Base-by-base conservation (phyloP, 2,113 vertebrate species). In the Malurus alboscapulatus region DNA sequence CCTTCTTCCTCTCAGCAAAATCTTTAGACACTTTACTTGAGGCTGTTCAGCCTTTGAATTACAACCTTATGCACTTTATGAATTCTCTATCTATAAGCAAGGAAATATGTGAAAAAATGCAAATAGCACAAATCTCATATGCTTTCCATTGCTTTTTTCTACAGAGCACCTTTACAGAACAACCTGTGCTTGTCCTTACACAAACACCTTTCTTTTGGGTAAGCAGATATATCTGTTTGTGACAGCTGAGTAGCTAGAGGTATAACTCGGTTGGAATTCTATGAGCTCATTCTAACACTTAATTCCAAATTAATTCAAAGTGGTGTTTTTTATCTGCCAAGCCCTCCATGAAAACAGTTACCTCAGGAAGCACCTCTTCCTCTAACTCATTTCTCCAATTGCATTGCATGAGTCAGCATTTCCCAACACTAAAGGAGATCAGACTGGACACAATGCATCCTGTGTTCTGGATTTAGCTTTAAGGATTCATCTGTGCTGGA, bases 31-130 rank as follows among this genome's bases (percentile, higher is more conserved):
- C 36, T 77, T 74, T 29, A 91, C 55, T 59, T 77, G 30, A 71
- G 59, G 34, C 48, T 86, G 29, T 32, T 83, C 51, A 73, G 51
- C 50, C 24, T 87, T 84, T 34, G 47, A 50, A 82, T 44, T 59
- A 48, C 32, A 74, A 62, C 14, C 13, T 67, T 73, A 85, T 32
- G 42, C 40, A 69, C 18, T 54, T 65, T 7, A 66, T 4, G 22
- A 12, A 38, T 55, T 65, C 38, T 48, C 25, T 65, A 80, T 74
- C 73, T 67, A 75, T 75, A 91, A 88, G 63, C 91, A 92, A 81
- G 87, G 81, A 97, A 97, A 87, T 50, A 90, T 9, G 47, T 86
- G 87, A 84, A 96, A 96, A 96, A 79, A 75, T 90, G 74, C 63
- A 74, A 65, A 73, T 25, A 94, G 79, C 79, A 95, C 74, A 61